Evolutionary conservation across 1,140 invertebrate genomes (phyloP).

Genomic region (Orius laevigatus): DNA sequence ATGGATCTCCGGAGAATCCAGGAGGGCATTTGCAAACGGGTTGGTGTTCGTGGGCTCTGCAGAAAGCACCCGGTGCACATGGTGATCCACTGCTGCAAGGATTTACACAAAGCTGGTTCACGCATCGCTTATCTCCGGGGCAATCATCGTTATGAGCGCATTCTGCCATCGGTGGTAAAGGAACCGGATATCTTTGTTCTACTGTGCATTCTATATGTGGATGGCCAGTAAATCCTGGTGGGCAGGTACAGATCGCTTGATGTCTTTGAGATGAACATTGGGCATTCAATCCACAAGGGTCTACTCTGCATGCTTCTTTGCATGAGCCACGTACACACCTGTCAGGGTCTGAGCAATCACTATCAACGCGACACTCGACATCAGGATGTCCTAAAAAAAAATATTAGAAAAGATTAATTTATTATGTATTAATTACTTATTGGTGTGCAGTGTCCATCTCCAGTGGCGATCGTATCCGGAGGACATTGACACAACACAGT

Average conservation of each 20-base stretch:
- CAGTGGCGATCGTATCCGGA: slow-evolving; percentile 44
- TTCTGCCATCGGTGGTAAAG: slow-evolving; percentile 36
- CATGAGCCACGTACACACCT: slow-evolving; percentile 60
- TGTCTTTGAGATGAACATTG: slow-evolving; percentile 60
- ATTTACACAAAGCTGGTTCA: slow-evolving; percentile 57
- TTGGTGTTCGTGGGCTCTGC: slow-evolving; percentile 54
- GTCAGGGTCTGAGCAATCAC: slow-evolving; percentile 53
- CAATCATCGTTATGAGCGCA: slow-evolving; percentile 65
- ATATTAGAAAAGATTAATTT: not conserved
- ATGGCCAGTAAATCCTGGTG: slow-evolving; percentile 62
- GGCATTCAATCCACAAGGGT: slow-evolving; percentile 69
- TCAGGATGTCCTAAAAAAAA: not conserved
- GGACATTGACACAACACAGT: slow-evolving; percentile 70
- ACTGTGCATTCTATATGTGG: slow-evolving; percentile 62
- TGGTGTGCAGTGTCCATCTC: slow-evolving; percentile 41
- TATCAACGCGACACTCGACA: slow-evolving; percentile 42
- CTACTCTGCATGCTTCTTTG: slow-evolving; percentile 55
- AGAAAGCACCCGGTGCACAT: slow-evolving; percentile 61
- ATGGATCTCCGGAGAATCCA: slow-evolving; percentile 57
- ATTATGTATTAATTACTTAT: slow-evolving; percentile 24
- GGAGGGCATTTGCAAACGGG: slow-evolving; percentile 63
- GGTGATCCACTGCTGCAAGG: slow-evolving; percentile 49
- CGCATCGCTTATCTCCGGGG: slow-evolving; percentile 48
- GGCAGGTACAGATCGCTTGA: slow-evolving; percentile 58
- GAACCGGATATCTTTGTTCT: not conserved